Base-by-base conservation (phyloP, 2,113 vertebrate species). In the Carassius carassius region DNA sequence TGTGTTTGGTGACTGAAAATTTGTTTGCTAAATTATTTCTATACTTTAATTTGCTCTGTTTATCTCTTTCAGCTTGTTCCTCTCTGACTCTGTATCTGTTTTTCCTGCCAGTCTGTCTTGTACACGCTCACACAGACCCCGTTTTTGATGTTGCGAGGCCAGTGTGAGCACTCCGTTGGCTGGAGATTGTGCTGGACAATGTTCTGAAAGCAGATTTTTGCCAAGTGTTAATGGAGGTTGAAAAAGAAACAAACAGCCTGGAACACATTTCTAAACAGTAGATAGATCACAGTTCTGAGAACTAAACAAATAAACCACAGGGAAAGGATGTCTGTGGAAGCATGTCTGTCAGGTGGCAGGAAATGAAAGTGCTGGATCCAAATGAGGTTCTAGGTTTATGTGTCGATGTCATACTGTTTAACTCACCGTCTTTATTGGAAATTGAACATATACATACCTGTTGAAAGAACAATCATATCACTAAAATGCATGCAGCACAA, bases 181-280 rank as follows among this genome's bases (percentile, higher is more conserved):
- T 70, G 44, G 63, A 85, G 29, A 72, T 81, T 54, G 67, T 70
- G 84, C 60, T 84, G 63, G 82, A 82, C 88, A 73, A 19, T 0
- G 49, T 88, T 89, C 85, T 86, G 86, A 88, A 90, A 86, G 84
- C 88, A 44, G 49, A 56, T 84, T 65, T 78, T 83, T 91, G 92
- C 93, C 92, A 93, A 91, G 86, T 90, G 90, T 92, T 93, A 93
- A 94, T 92, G 80, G 92, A 90, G 91, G 90, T 92, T 88, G 85
- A 79, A 23, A 84, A 84, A 75, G 88, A 88, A 91, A 91, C 89
- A 91, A 93, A 92, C 89, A 90, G 79, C 56, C 37, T 51, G 73
- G 83, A 91, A 89, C 83, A 86, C 25, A 86, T 87, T 89, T 84
- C 86, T 89, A 85, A 93, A 89, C 87, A 90, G 78, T 65, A 85